Evolutionary conservation across 2,888 invertebrate species (phyloP).

Genomic region (Trachelus iudaicus): DNA sequence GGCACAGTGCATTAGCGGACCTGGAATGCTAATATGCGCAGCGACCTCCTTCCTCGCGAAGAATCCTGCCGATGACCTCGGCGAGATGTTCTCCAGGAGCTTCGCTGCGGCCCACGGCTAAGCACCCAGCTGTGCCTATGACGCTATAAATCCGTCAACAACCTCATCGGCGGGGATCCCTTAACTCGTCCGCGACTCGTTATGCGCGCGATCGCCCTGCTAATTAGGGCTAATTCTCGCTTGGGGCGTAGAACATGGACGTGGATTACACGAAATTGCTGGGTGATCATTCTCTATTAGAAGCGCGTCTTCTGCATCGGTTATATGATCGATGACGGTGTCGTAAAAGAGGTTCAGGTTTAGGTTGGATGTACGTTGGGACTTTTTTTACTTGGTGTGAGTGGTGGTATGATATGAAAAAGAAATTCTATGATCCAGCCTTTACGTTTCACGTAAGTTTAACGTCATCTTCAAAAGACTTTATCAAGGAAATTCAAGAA

Average conservation of each 20-base stretch:
- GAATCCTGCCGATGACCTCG: slow-evolving; percentile 45
- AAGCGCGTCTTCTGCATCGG: no score
- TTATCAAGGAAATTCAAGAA: no score
- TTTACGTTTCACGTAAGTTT: not conserved
- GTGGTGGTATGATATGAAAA: not conserved
- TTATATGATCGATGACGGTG: no score
- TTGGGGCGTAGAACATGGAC: no score
- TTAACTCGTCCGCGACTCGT: slow-evolving; percentile 32
- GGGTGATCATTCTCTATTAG: no score
- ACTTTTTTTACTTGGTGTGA: no score
- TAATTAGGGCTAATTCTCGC: slow-evolving; percentile 37
- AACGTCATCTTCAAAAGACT: no score
- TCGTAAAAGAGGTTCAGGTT: no score
- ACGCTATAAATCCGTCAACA: slow-evolving; percentile 46
- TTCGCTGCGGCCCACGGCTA: slow-evolving; percentile 11
- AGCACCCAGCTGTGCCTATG: slow-evolving; percentile 41
- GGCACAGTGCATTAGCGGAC: slow-evolving; percentile 42
- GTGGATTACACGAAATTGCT: no score
- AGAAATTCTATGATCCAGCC: slow-evolving; percentile 19
- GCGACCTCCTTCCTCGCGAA: slow-evolving; percentile 4
- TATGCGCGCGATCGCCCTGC: slow-evolving; percentile 20
- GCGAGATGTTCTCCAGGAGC: slow-evolving; percentile 38
- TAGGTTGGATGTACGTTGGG: no score
- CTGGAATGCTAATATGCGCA: slow-evolving; percentile 44
- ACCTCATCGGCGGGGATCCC: slow-evolving; percentile 25